Base-by-base conservation (phyloP, 2,797 vertebrate species). In the Girardinus metallicus region DNA sequence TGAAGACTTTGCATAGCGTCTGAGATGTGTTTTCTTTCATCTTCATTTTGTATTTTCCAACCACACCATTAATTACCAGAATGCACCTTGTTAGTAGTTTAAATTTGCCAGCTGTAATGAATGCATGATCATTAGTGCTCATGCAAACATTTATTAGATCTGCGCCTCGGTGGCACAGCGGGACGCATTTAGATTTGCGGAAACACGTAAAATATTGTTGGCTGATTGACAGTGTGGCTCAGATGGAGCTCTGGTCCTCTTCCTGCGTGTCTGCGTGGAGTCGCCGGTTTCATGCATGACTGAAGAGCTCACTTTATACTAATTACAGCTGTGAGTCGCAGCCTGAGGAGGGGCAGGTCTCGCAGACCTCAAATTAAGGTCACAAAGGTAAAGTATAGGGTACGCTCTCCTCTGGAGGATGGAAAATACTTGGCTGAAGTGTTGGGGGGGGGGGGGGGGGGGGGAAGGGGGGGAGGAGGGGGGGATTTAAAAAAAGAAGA, bases 41-140 rank as follows among this genome's bases (percentile, higher is more conserved):
- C 60, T 86, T 75, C 57, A 83, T 83, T 87, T 84, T 81, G 57
- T 74, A 79, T 44, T 91, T 86, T 80, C 76, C 82, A 88, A 74
- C 46, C 62, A 64, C 74, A 80, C 77, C 85, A 80, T 90, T 88
- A 87, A 92, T 89, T 89, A 88, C 79, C 82, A 73, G 79, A 88
- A 86, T 81, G 75, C 83, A 76, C 83, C 76, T 88, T 85, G 81
- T 88, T 88, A 79, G 72, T 66, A 68, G 77, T 88, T 82, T 80
- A 75, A 77, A 87, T 86, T 57, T 82, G 85, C 85, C 81, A 75
- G 49, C 72, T 80, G 55, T 83, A 85, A 89, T 86, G 76, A 91
- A 87, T 75, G 82, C 31, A 78, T 78, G 84, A 76, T 87, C 83
- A 83, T 89, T 88, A 77, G 73, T 75, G 62, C 84, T 80, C 74